Evolutionary conservation across 2,888 invertebrate genomes (phyloP).

Genomic region (Branchellion lobata): DNA sequence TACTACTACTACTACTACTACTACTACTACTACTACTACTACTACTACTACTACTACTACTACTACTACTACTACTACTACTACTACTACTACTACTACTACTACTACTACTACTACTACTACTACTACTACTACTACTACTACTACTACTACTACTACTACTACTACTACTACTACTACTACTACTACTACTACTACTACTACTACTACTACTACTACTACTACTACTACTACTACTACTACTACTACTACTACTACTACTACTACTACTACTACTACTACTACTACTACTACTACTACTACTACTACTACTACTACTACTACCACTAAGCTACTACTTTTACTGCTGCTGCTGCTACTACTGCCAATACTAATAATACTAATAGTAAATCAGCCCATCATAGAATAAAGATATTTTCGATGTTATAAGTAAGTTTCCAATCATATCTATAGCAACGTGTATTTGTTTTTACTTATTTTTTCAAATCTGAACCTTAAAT

Average conservation of each 20-base stretch:
- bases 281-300: neutral
- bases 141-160: neutral
- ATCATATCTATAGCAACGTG: no score
- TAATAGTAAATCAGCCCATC: no score
- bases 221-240: slow-evolving; percentile 29
- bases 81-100: neutral
- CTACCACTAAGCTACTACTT: no score
- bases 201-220: slow-evolving; percentile 6
- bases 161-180: neutral
- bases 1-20: neutral
- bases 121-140: neutral
- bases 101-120: neutral
- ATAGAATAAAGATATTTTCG: no score
- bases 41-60: neutral
- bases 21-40: neutral
- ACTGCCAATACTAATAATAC: no score
- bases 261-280: slow-evolving; percentile 24
- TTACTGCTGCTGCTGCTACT: no score
- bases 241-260: slow-evolving; percentile 24
- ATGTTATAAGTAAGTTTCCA: no score
- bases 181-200: neutral
- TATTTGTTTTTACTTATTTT: no score
- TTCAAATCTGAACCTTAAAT: no score
- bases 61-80: neutral
- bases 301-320: neutral